Percentiles rank a stretch among this genome's conserved stretches.
These are phyloP conservation scores for Leptocoma aspasia DNA, from an alignment of 2,113 vertebrate species.

Conservation along the genomic window DNA sequence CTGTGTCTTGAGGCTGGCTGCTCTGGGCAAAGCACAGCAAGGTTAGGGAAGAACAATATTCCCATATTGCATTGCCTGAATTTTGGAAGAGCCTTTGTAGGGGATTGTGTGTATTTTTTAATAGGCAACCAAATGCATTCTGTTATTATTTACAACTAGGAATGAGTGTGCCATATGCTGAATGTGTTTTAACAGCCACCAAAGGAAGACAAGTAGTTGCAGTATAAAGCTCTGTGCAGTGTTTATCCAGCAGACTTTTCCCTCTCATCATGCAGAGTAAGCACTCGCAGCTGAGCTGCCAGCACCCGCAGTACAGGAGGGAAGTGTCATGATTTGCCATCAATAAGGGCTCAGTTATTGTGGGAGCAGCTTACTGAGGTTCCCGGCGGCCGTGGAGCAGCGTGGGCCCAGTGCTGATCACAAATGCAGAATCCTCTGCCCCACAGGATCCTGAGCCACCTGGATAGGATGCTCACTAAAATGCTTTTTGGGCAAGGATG, in stretches of 20 bases:
- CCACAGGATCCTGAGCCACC: accelerated
- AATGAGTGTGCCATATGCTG: constrained; percentile 5
- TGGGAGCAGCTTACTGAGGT: background rate
- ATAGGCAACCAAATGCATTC: background rate
- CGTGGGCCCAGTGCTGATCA: background rate
- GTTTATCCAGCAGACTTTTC: constrained; percentile 19
- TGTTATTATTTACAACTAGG: constrained; percentile 43
- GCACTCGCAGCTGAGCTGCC: background rate
- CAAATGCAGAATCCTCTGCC: background rate
- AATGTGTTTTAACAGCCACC: background rate
- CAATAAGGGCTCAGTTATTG: constrained; percentile 18
- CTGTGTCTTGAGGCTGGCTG: background rate
- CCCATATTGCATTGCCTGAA: background rate
- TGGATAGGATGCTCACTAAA: background rate
- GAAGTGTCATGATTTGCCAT: constrained; percentile 11
- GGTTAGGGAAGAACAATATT: background rate
- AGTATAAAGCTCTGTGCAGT: background rate
- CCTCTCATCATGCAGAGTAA: background rate
- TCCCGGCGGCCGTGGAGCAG: background rate
- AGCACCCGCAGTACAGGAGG: background rate
- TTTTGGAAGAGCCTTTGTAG: background rate
- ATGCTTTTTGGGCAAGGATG: background rate
- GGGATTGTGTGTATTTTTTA: background rate
- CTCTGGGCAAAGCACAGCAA: background rate
- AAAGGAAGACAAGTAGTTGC: background rate